Conservation (phyloP, 2,113 vertebrate genomes). For the Laterallus jamaicensis region DNA sequence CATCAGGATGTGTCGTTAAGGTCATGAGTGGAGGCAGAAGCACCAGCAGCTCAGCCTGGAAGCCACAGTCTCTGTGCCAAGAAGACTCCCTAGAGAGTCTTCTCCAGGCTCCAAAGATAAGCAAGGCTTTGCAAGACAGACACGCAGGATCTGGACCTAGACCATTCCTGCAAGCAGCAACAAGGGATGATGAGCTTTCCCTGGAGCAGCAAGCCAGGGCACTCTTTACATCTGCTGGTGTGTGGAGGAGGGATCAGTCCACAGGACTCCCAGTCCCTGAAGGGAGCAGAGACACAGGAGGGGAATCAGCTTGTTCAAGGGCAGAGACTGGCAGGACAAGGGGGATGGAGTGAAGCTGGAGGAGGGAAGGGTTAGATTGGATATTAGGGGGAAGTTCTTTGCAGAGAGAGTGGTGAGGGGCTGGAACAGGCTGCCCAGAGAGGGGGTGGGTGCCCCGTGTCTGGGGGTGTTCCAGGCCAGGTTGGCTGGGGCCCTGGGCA, state of each 20-base stretch:
- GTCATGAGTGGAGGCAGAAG: constrained; percentile 26
- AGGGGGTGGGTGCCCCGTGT: too few species aligned
- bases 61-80: neutral
- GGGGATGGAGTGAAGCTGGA: too few species aligned
- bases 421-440: too few species aligned
- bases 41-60: neutral
- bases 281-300: too few species aligned
- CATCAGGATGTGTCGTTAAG: constrained; percentile 11
- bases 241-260: neutral
- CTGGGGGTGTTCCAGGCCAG: too few species aligned
- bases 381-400: too few species aligned
- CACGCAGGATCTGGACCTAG: neutral
- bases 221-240: neutral
- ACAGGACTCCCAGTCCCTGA: neutral
- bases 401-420: too few species aligned
- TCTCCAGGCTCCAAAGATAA: neutral
- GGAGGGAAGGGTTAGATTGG: too few species aligned
- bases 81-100: neutral
- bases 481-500: too few species aligned
- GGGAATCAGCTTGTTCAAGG: too few species aligned
- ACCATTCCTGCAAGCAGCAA: neutral
- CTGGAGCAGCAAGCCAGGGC: fast-evolving
- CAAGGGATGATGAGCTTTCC: fast-evolving
- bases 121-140: neutral
- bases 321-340: too few species aligned